phyloP scores from a whole-genome alignment of 2,113 vertebrate genomes.

The Corythoichthys haematopterus region DNA sequence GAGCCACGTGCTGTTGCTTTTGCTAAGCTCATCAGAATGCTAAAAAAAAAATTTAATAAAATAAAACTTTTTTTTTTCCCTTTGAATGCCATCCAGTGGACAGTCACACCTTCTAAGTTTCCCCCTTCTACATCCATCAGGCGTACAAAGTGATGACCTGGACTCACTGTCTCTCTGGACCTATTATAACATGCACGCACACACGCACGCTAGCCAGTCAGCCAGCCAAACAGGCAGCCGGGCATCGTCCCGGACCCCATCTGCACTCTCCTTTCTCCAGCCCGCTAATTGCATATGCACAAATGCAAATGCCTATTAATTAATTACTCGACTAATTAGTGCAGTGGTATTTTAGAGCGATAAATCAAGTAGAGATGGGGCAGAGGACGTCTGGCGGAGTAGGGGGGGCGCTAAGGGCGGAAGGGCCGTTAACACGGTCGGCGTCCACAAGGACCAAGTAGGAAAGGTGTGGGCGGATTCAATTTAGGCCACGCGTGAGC shows the following conservation, averaged over 20 bases:
- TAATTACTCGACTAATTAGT: slow-evolving; percentile 99
- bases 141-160: slow-evolving; percentile 55
- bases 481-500: slow-evolving; percentile 19
- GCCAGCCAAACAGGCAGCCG: slow-evolving; percentile 17
- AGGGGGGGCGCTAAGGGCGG: slow-evolving; percentile 30
- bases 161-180: slow-evolving; percentile 52
- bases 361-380: slow-evolving; percentile 96
- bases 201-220: slow-evolving; percentile 7
- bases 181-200: slow-evolving; percentile 42
- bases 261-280: slow-evolving; percentile 91
- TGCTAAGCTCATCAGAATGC: slow-evolving; percentile 18
- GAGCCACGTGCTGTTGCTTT: slow-evolving; percentile 53
- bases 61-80: slow-evolving; percentile 5
- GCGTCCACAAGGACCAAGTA: slow-evolving; percentile 2
- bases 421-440: background rate
- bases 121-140: slow-evolving; percentile 15
- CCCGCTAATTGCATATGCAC: slow-evolving; percentile 98
- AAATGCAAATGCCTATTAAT: slow-evolving; percentile 99
- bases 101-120: slow-evolving; percentile 30
- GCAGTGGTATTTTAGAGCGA: slow-evolving; percentile 98
- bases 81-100: slow-evolving; percentile 33
- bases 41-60: slow-evolving; percentile 5
- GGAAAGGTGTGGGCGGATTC: slow-evolving; percentile 6
- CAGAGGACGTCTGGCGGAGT: slow-evolving; percentile 78
- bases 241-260: slow-evolving; percentile 77